phyloP scores from a whole-genome alignment of 1,140 invertebrate genomes.

The Diuraphis noxia region DNA sequence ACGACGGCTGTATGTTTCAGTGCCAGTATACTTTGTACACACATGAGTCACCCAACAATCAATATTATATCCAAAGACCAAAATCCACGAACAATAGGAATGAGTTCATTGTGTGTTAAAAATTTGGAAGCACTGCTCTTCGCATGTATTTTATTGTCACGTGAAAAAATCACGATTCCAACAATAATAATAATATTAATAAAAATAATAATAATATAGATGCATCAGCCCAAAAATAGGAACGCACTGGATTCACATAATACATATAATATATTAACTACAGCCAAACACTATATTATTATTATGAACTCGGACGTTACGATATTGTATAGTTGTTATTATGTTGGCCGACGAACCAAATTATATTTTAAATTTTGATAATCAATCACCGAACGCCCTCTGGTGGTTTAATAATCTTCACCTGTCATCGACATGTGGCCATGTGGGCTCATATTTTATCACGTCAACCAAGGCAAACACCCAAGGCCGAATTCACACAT shows the following conservation, averaged over 20 bases:
- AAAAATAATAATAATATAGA: background rate
- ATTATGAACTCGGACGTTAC: background rate
- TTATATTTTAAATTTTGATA: background rate
- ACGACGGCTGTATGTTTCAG: no score
- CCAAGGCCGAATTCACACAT: constrained; percentile 23
- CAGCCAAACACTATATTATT: background rate
- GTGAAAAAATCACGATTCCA: background rate
- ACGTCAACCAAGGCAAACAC: background rate
- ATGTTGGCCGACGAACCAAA: background rate
- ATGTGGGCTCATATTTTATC: background rate
- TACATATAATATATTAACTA: background rate
- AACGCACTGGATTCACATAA: background rate
- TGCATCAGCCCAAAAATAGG: background rate
- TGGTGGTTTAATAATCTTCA: constrained; percentile 25
- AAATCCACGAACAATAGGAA: background rate
- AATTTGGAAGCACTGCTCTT: background rate
- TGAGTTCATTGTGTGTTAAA: background rate
- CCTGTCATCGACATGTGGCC: background rate
- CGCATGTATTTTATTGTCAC: background rate
- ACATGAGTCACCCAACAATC: background rate
- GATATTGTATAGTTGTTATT: background rate
- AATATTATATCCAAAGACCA: background rate
- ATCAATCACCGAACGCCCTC: constrained; percentile 19
- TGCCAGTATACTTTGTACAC: background rate
- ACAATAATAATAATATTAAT: no score